phyloP scores from a whole-genome alignment of 2,113 vertebrate species.

The Hemichromis elongatus region DNA sequence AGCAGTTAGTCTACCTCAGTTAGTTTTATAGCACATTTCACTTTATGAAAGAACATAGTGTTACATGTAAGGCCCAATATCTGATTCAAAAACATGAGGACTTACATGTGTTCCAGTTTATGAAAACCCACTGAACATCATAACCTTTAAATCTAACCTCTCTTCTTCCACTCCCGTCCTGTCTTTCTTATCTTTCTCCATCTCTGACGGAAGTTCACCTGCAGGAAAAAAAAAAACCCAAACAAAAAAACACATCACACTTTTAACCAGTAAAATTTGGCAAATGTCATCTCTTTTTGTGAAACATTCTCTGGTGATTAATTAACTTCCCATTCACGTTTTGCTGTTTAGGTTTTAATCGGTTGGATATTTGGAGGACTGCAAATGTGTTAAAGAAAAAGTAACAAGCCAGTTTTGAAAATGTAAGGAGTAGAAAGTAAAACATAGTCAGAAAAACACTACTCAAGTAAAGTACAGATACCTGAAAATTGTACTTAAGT shows the following conservation, averaged over 20 bases:
- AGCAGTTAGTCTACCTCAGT: not conserved
- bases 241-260: not conserved
- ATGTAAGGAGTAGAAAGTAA: not conserved
- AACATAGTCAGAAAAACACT: not conserved
- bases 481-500: no score
- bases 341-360: not conserved
- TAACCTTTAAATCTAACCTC: not conserved
- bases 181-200: not conserved
- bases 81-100: not conserved
- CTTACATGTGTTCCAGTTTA: not conserved
- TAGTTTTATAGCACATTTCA: not conserved
- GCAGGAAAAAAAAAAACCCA: accelerated
- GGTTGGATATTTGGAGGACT: not conserved
- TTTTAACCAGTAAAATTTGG: not conserved
- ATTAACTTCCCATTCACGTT: not conserved
- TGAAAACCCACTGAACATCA: not conserved
- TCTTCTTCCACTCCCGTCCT: not conserved
- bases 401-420: not conserved
- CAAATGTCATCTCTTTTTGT: not conserved
- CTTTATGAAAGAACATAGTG: not conserved
- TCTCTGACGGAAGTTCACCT: accelerated
- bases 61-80: not conserved
- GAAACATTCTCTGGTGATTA: not conserved
- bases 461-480: not conserved
- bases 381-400: not conserved